A percentile compares a stretch with the other conserved stretches of the same genome.
phyloP scores from a whole-genome alignment of 2,888 invertebrate species.

The Pristionchus arcanus region DNA sequence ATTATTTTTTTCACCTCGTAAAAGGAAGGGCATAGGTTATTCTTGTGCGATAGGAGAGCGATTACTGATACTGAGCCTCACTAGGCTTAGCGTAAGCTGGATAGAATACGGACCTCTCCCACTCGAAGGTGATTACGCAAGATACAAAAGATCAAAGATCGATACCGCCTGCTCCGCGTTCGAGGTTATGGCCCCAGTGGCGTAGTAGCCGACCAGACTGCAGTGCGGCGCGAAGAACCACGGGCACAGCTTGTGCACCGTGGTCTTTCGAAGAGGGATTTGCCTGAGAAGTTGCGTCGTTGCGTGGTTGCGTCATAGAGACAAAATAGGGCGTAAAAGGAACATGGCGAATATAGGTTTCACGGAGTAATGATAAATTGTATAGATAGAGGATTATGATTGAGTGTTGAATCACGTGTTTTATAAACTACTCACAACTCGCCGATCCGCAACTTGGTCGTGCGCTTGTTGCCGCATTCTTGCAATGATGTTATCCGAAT shows the following conservation, averaged over 20 bases:
- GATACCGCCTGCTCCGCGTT: slow-evolving; percentile 22
- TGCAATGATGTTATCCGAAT: slow-evolving; percentile 51
- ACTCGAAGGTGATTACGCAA: too few species aligned
- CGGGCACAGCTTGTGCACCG: slow-evolving; percentile 45
- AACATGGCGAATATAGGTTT: too few species aligned
- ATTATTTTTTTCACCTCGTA: not conserved
- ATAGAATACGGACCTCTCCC: too few species aligned
- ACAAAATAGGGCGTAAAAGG: not conserved
- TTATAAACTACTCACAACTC: not conserved
- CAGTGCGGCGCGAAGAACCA: slow-evolving; percentile 53
- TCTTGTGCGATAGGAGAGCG: not conserved
- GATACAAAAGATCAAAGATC: not conserved
- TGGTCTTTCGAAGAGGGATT: slow-evolving; percentile 16
- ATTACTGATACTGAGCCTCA: not conserved
- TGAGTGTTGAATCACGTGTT: not conserved
- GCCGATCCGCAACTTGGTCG: slow-evolving; percentile 24
- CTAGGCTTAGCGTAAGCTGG: not conserved
- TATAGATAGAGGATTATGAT: too few species aligned
- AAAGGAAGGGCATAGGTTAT: too few species aligned
- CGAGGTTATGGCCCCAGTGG: slow-evolving; percentile 10
- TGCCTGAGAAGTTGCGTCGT: not conserved
- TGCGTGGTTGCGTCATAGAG: not conserved
- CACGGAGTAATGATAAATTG: too few species aligned
- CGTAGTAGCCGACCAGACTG: slow-evolving; percentile 52
- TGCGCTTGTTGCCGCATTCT: slow-evolving; percentile 47